A percentile compares a stretch with the other conserved stretches of the same genome.
phyloP scores from a whole-genome alignment of 2,113 vertebrate species.

The Sorex araneus region DNA sequence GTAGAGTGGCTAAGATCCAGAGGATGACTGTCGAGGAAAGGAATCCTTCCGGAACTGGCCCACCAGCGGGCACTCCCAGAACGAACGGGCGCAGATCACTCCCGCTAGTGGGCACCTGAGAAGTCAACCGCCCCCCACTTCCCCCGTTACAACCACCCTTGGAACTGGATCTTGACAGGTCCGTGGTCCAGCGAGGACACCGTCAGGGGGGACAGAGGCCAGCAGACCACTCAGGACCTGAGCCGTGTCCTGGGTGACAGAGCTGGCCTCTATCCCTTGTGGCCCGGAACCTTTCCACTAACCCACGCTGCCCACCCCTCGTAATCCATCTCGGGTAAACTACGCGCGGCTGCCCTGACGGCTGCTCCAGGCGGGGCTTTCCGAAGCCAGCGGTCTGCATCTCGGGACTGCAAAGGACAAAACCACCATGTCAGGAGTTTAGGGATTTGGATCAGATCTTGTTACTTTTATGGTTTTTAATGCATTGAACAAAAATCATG shows the following conservation, averaged over 20 bases:
- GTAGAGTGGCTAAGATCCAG: constrained; percentile 16
- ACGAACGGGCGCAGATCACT: constrained; percentile 20
- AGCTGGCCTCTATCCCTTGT: background rate
- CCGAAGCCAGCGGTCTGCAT: constrained; percentile 75
- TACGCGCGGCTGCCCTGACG: constrained; percentile 8
- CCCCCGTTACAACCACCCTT: background rate
- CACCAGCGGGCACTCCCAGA: constrained; percentile 24
- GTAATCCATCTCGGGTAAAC: constrained; percentile 72
- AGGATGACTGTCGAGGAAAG: constrained; percentile 38
- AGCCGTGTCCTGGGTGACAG: constrained; percentile 25
- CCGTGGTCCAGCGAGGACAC: constrained; percentile 20
- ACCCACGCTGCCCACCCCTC: background rate
- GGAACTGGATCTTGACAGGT: background rate
- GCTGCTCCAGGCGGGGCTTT: constrained; percentile 68
- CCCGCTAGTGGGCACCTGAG: background rate
- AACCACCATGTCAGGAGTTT: constrained; percentile 82
- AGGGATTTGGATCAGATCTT: constrained; percentile 84
- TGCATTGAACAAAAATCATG: constrained; percentile 85
- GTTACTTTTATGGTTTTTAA: constrained; percentile 85
- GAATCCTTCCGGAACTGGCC: constrained; percentile 30
- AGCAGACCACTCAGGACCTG: background rate
- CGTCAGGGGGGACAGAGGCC: background rate
- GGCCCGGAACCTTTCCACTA: background rate
- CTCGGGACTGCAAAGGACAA: constrained; percentile 73
- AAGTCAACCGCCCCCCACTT: background rate